Conservation (phyloP, 37 sponge, comb jelly and placozoan genomes). For the Spongilla lacustris region DNA sequence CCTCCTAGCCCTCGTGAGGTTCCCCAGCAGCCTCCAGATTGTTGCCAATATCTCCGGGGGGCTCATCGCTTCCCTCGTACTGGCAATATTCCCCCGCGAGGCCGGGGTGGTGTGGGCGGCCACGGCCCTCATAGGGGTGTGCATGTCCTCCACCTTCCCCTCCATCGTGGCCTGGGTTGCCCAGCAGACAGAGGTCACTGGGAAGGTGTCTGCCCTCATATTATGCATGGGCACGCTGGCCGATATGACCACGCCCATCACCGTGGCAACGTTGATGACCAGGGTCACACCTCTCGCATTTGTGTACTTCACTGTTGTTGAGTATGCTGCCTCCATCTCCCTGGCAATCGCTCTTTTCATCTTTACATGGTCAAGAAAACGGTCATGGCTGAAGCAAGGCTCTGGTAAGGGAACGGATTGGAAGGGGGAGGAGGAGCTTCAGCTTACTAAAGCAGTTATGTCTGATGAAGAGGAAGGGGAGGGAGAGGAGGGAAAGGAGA, state of each 20-base stretch:
- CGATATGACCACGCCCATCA: slow-evolving; percentile 34
- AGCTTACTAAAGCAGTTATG: not conserved
- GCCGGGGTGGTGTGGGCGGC: slow-evolving; percentile 46
- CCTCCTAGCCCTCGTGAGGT: slow-evolving; percentile 26
- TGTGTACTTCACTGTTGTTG: slow-evolving; percentile 40
- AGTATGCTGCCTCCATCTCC: not conserved
- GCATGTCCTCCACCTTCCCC: slow-evolving; percentile 57
- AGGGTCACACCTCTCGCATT: slow-evolving; percentile 17
- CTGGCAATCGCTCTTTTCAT: slow-evolving; percentile 6
- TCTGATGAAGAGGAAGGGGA: no score
- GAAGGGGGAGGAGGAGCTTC: not conserved
- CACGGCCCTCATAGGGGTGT: slow-evolving; percentile 35
- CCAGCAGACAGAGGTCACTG: slow-evolving; percentile 22
- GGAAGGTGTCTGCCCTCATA: slow-evolving; percentile 34
- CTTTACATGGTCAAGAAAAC: not conserved
- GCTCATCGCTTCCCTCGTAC: slow-evolving; percentile 26
- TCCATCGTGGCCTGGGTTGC: slow-evolving; percentile 50
- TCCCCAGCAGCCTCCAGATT: slow-evolving; percentile 37
- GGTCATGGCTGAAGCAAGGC: no score
- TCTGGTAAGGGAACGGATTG: not conserved
- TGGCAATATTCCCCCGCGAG: slow-evolving; percentile 17
- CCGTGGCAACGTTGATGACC: slow-evolving; percentile 29
- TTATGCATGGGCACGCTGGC: slow-evolving; percentile 33
- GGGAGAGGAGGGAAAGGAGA: no score
- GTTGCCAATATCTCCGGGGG: slow-evolving; percentile 37